Evolutionary conservation across 2,888 invertebrate genomes (phyloP), one percentile per base, ranked within the genome.

Genomic region (Coenonympha arcania): DNA sequence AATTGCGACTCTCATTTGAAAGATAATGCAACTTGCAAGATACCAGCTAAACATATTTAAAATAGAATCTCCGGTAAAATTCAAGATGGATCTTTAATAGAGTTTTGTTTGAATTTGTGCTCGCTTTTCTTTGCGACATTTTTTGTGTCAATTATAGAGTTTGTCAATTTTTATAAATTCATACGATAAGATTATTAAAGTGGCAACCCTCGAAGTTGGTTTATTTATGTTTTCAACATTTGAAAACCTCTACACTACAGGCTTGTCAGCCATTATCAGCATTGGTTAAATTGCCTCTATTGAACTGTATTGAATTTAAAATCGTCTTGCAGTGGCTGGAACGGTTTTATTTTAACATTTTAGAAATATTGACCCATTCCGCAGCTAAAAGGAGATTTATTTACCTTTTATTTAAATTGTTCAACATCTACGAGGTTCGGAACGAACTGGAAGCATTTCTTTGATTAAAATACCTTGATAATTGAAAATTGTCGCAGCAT

Each of bases 171-270:
- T n/a, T n/a, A n/a, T n/a, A n/a, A n/a, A n/a, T n/a, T n/a, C n/a
- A n/a, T n/a, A n/a, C n/a, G n/a, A n/a, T n/a, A n/a, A n/a, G n/a
- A n/a, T n/a, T n/a, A n/a, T n/a, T n/a, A n/a, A n/a, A n/a, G 30
- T 19, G 18, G 22, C 28, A 31, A 31, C 42, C 42, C 42, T 42
- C 13, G 5, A 19, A 4, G 4, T 19, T 20, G 13, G 13, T 61
- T 63, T 68, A 67, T 69, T 71, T 65, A 59, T 53, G 57, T 54
- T 63, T 61, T 57, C 58, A 53, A 60, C 63, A 55, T 53, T 48
- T 48, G 58, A 60, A 56, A 57, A 56, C 50, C 44, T 53, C 34
- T 46, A 50, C 49, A 36, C 34, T 46, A 50, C 49, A 36, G 50
- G 39, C 49, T 48, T 54, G 50, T 52, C 63, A 26, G 47, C 24